phyloP scores from a whole-genome alignment of 2,888 invertebrate species.

The Meiosimyza platycephala region DNA sequence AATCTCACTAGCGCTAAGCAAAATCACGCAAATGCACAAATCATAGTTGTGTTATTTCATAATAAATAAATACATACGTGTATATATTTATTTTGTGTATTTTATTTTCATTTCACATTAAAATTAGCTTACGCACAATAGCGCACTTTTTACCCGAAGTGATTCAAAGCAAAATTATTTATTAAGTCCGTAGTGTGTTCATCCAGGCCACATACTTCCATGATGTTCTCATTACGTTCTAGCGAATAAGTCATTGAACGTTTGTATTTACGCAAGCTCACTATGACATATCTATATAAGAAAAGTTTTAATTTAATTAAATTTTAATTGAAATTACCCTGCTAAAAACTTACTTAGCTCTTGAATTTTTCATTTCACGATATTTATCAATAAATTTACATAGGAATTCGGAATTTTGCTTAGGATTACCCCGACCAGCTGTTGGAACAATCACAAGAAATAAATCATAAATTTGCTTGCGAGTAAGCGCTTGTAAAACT shows the following conservation, averaged over 20 bases:
- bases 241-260: constrained; percentile 58
- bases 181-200: constrained; percentile 68
- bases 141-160: constrained; percentile 45
- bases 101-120: background rate
- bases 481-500: constrained; percentile 50
- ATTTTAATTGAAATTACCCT: constrained; percentile 9
- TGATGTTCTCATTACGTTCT: constrained; percentile 58
- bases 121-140: too few relatives aligned
- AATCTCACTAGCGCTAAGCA: too few relatives aligned
- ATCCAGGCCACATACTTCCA: constrained; percentile 70
- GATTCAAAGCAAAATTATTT: constrained; percentile 67
- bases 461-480: constrained; percentile 56
- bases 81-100: background rate
- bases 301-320: constrained; percentile 7
- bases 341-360: constrained; percentile 57
- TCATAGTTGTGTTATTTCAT: too few relatives aligned
- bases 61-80: too few relatives aligned
- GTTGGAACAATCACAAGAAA: constrained; percentile 63
- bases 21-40: too few relatives aligned
- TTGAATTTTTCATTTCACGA: constrained; percentile 54
- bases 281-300: constrained; percentile 57
- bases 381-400: constrained; percentile 54
- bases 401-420: constrained; percentile 51
- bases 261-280: constrained; percentile 56
- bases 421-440: constrained; percentile 59